Base-by-base conservation (phyloP, 2,797 vertebrate species). In the Telmatherina bonti region DNA sequence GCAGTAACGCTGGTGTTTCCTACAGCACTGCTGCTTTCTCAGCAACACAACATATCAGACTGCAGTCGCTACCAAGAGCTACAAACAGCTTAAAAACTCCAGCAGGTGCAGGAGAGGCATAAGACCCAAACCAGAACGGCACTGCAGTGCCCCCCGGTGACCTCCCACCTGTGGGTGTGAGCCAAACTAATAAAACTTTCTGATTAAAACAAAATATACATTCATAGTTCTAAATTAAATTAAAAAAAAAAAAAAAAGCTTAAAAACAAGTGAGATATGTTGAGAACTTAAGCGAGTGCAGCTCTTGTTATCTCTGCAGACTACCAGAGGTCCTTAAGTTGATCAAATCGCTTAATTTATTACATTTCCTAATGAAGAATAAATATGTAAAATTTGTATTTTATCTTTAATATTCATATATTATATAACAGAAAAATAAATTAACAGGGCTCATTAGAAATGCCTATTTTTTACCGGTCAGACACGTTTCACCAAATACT, bases 131-230 rank as follows among this genome's bases (percentile, higher is more conserved):
- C n/a, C 1, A 26, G 5, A 52, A 60, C 6, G 35, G 26, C 0
- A 56, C 0, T 26, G n/a, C 18, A 24, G 62, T 0, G n/a, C 49
- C 35, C 8, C 26, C 67, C 77, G 16, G 10, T 78, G 67, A 36
- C 9, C 27, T 15, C 22, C 1, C 10, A 56, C 1, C 8, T 49
- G 54, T 49, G 9, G 36, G 3, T 7, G 1, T 4, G 16, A 18
- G 18, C 5, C 16, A 41, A 41, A 41, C 13, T 41, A 11, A 41
- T 16, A 20, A 5, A 20, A 43, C 5, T 7, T 8, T 45, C 20
- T 45, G 7, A 2, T 24, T 24, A 10, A n/a, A 22, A 20, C n/a
- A 47, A n/a, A 20, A 2, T 6, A n/a, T n/a, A 3, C 1, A 20
- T 5, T 15, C 16, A 20, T 12, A 41, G 1, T 41, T 41, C 38